These are phyloP conservation scores for Helicolenus hilgendorfi DNA, from an alignment of 2,797 vertebrate species.

Conservation along the genomic window DNA sequence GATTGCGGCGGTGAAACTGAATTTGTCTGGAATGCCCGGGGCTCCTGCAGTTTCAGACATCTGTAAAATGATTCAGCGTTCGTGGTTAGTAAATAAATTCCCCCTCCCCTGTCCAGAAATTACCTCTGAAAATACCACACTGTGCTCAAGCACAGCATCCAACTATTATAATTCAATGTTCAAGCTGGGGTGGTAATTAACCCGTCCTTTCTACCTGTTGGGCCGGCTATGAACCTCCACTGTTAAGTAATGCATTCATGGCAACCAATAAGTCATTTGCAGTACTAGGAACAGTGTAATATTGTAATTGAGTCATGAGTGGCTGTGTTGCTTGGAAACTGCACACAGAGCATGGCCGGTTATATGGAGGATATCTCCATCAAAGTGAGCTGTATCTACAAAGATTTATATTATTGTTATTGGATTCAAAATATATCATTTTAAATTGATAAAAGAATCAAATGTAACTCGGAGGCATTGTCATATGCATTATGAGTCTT, in stretches of 20 bases:
- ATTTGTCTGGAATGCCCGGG: conserved; percentile 54
- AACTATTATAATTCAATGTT: conserved; percentile 68
- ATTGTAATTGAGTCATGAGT: conserved; percentile 86
- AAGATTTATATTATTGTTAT: conserved; percentile 24
- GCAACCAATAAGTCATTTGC: conserved; percentile 84
- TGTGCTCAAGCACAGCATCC: conserved; percentile 66
- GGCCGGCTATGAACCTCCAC: conserved; percentile 75
- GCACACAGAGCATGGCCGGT: conserved; percentile 69
- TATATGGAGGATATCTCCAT: conserved; percentile 68
- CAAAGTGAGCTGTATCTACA: conserved; percentile 55
- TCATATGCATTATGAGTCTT: background rate
- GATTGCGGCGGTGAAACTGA: conserved; percentile 31
- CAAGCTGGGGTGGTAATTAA: conserved; percentile 76
- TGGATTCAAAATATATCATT: background rate
- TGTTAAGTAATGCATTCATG: conserved; percentile 87
- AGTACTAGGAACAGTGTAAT: conserved; percentile 80
- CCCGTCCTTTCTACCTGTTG: conserved; percentile 83
- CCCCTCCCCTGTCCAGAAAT: conserved; percentile 49
- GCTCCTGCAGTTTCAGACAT: conserved; percentile 62
- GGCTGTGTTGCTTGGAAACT: conserved; percentile 90
- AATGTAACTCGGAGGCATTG: background rate
- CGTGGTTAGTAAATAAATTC: conserved; percentile 72
- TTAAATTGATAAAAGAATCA: background rate
- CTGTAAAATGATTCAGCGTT: conserved; percentile 76
- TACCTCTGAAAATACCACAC: conserved; percentile 70